A percentile compares a stretch with the other conserved stretches of the same genome.
phyloP scores from a whole-genome alignment of 2,797 vertebrate genomes.

The Pipistrellus nathusii region DNA sequence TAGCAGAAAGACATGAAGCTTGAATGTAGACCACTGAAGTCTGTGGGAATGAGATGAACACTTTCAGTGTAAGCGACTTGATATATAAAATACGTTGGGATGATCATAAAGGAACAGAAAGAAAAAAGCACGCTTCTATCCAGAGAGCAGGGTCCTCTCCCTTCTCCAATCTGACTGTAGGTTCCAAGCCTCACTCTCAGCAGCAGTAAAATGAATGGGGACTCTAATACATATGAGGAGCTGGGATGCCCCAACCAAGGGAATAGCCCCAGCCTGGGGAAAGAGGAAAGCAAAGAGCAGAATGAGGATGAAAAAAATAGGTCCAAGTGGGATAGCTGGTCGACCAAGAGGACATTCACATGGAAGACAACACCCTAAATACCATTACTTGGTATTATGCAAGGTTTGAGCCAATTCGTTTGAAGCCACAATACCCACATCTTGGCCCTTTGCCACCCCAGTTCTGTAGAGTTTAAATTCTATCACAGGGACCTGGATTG shows the following conservation, averaged over 20 bases:
- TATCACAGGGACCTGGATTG: background rate
- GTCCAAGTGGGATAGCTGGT: background rate
- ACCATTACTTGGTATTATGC: background rate
- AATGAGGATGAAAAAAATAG: background rate
- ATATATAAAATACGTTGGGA: background rate
- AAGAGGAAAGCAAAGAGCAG: background rate
- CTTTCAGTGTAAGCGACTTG: background rate
- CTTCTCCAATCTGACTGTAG: background rate
- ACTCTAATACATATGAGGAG: background rate
- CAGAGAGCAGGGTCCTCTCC: background rate
- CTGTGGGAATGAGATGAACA: constrained; percentile 49
- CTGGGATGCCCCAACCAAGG: background rate
- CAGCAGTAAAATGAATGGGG: background rate
- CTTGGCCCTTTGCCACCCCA: background rate
- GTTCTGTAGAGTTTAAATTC: background rate
- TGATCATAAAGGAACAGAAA: constrained; percentile 34
- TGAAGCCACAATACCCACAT: background rate
- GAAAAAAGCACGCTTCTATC: constrained; percentile 1
- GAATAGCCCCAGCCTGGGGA: background rate
- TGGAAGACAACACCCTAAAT: background rate
- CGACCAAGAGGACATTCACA: background rate
- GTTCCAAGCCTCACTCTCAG: background rate
- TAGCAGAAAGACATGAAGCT: constrained; percentile 39
- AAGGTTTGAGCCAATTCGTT: background rate
- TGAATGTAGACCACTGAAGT: background rate